Percentiles rank a stretch among this genome's conserved stretches.
These are phyloP conservation scores for Ophion ellenae DNA, from an alignment of 2,888 invertebrate species.

Conservation along the genomic window DNA sequence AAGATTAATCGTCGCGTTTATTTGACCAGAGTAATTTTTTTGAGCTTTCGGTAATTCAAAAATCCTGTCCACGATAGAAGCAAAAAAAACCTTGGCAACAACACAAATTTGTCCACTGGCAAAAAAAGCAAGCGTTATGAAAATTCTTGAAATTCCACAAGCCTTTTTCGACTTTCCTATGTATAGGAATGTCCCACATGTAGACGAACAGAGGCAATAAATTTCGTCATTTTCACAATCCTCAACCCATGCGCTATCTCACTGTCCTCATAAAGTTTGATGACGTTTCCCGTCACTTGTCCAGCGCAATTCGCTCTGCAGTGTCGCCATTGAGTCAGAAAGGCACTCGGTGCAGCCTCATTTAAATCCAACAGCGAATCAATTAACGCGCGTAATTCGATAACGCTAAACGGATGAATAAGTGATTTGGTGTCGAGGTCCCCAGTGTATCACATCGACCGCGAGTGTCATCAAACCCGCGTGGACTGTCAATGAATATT, in stretches of 20 bases:
- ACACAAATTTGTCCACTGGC: not conserved
- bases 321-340: not conserved
- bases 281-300: not conserved
- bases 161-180: not conserved
- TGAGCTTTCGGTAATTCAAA: not conserved
- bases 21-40: too few relatives aligned
- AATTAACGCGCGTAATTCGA: not conserved
- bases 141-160: not conserved
- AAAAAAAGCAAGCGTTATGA: not conserved
- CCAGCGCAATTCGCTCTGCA: not conserved
- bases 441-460: not conserved
- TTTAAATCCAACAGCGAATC: not conserved
- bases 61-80: not conserved
- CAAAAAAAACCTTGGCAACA: not conserved
- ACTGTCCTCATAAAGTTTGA: not conserved
- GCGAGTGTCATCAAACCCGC: conserved; percentile 25
- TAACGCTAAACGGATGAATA: conserved; percentile 7
- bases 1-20: too few relatives aligned
- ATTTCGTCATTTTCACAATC: not conserved
- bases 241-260: not conserved
- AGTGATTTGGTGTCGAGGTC: conserved; percentile 8
- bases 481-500: conserved; percentile 45
- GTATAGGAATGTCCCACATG: not conserved
- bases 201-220: not conserved
- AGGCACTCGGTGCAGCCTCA: not conserved